Evolutionary conservation across 2,888 invertebrate genomes (phyloP).

Genomic region (Scaptomyza cyrtandrae): DNA sequence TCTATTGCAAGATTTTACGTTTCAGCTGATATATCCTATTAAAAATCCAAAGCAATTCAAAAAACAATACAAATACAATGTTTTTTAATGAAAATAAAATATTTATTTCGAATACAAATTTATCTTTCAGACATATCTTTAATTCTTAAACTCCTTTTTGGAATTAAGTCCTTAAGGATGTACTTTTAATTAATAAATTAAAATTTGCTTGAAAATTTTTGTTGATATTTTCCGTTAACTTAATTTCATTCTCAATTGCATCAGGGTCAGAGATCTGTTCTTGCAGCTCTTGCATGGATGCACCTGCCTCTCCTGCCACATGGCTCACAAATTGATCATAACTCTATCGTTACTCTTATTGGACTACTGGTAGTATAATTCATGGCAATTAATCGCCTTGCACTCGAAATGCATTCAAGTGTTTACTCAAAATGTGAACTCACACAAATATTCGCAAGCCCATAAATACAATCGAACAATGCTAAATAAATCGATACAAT

Average conservation of each 20-base stretch:
- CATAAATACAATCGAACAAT: constrained; percentile 58
- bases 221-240: too few relatives aligned
- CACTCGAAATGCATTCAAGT: constrained; percentile 39
- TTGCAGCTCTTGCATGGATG: not conserved
- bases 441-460: constrained; percentile 51
- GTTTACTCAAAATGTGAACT: constrained; percentile 39
- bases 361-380: not conserved
- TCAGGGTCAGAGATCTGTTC: constrained; percentile 31
- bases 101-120: too few relatives aligned
- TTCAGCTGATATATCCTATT: too few relatives aligned
- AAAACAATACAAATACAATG: too few relatives aligned
- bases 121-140: too few relatives aligned
- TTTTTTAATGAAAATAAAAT: too few relatives aligned
- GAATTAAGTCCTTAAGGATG: too few relatives aligned
- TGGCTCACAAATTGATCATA: constrained; percentile 13
- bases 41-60: too few relatives aligned
- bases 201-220: too few relatives aligned
- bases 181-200: too few relatives aligned
- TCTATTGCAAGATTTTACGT: too few relatives aligned
- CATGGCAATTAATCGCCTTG: constrained; percentile 29
- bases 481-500: constrained; percentile 62
- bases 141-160: too few relatives aligned
- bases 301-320: constrained; percentile 12
- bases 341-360: constrained; percentile 13
- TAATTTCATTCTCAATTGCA: not conserved